These are phyloP conservation scores for Hirtodrosophila histrioides DNA, from an alignment of 2,888 invertebrate genomes.

Conservation along the genomic window DNA sequence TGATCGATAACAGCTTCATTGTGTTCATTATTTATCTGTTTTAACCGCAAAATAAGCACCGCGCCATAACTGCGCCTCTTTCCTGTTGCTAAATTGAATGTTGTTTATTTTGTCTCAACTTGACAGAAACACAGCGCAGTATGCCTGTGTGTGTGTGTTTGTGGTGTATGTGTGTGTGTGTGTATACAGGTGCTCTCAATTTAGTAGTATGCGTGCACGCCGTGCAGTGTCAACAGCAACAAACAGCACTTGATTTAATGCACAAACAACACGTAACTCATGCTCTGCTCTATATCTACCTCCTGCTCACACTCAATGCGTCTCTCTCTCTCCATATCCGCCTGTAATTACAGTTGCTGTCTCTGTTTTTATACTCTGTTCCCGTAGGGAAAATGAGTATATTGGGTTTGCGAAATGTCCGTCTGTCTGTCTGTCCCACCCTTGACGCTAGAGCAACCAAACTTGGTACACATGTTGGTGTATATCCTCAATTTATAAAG, in stretches of 20 bases:
- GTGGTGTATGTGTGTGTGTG: slow-evolving; percentile 20
- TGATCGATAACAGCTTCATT: no score
- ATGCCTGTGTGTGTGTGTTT: slow-evolving; percentile 18
- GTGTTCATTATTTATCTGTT: no score
- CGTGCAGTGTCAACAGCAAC: slow-evolving; percentile 36
- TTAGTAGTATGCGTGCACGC: slow-evolving; percentile 7
- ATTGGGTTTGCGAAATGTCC: no score
- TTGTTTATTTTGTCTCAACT: slow-evolving; percentile 68
- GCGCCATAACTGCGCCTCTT: no score
- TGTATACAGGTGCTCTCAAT: slow-evolving; percentile 24
- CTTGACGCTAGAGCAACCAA: no score
- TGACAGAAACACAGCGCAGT: slow-evolving; percentile 52
- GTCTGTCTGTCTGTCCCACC: no score
- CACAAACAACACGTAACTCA: slow-evolving; percentile 65
- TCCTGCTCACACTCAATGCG: not conserved
- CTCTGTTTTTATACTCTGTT: slow-evolving; percentile 34
- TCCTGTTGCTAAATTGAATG: slow-evolving; percentile 33
- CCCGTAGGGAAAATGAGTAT: no score
- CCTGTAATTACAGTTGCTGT: slow-evolving; percentile 46
- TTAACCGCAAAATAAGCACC: no score
- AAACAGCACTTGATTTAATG: slow-evolving; percentile 70
- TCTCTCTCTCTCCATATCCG: slow-evolving; percentile 1
- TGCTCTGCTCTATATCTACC: slow-evolving; percentile 10
- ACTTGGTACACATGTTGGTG: no score
- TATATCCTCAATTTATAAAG: no score